A percentile compares a stretch with the other conserved stretches of the same genome.
Evolutionary conservation across 1,140 invertebrate species (phyloP).

Genomic region (Lepidurus arcticus): DNA sequence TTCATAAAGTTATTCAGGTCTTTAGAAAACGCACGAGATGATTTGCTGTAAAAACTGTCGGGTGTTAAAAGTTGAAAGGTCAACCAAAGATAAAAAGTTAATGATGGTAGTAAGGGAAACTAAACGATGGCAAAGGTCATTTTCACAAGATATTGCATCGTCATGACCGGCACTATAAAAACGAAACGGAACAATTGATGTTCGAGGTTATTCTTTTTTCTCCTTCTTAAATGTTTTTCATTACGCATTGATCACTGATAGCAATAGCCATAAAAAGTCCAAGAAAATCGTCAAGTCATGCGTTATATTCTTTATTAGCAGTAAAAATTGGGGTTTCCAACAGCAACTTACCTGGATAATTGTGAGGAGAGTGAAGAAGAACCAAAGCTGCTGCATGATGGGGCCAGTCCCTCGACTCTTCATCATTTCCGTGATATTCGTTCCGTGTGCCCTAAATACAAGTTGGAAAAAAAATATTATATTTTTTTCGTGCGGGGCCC

Average conservation of each 20-base stretch:
- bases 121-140: background rate
- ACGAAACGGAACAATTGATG: background rate
- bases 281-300: background rate
- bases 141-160: background rate
- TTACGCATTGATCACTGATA: background rate
- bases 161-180: background rate
- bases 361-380: slow-evolving; percentile 7
- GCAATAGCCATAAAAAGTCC: background rate
- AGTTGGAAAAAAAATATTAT: background rate
- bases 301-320: background rate
- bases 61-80: background rate
- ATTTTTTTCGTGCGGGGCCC: background rate
- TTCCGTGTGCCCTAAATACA: background rate
- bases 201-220: background rate
- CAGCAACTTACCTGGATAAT: background rate
- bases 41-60: background rate
- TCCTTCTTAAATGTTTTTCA: background rate
- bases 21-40: background rate
- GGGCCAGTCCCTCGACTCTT: background rate
- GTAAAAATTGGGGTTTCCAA: background rate
- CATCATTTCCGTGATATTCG: background rate
- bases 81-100: background rate
- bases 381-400: slow-evolving; percentile 7
- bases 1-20: background rate
- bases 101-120: background rate